Evolutionary conservation across 2,888 invertebrate species (phyloP), one percentile per base, ranked within the genome.

Genomic region (Erannis defoliaria): DNA sequence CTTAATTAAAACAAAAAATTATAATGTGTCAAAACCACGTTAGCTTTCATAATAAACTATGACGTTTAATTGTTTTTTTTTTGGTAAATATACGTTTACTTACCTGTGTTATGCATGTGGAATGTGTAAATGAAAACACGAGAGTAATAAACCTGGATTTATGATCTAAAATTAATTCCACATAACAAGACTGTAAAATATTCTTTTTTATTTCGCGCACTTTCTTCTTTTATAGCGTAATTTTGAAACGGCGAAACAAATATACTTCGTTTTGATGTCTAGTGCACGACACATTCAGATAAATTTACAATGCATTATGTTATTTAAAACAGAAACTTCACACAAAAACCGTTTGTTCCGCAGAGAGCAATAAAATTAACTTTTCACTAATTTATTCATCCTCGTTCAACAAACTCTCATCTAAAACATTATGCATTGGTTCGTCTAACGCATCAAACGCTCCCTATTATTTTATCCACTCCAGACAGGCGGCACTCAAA

Each of bases 401-500:
- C 74, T 77, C 74, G 75, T 76, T 76, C 73, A 75, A 67, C 70
- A 70, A 75, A 69, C 72, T 74, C 71, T 63, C 72, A 55, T 70
- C 55, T 74, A 62, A 68, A 77, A 74, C 71, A 75, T 68, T 64
- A 70, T 69, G 74, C 72, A 72, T 73, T 72, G 71, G 67, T 67
- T 64, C 72, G 68, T 50, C 62, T 68, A 74, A 74, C 73, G 76
- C 74, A 81, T 77, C 75, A 76, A 77, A 77, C 76, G 77, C 46
- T 72, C 79, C 79, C 76, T 78, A 80, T 79, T 77, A 80, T 75
- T 72, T 73, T 75, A 82, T 81, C 85, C 88, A 86, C 90, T 89
- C 77, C 89, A 85, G 90, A 81, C 91, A 90, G 90, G 91, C 91
- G 91, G 91, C 89, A 77, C 80, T 88, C 84, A 85, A 86, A 86